Conservation (phyloP, 2,113 vertebrate genomes). For the Saguinus imperator region DNA sequence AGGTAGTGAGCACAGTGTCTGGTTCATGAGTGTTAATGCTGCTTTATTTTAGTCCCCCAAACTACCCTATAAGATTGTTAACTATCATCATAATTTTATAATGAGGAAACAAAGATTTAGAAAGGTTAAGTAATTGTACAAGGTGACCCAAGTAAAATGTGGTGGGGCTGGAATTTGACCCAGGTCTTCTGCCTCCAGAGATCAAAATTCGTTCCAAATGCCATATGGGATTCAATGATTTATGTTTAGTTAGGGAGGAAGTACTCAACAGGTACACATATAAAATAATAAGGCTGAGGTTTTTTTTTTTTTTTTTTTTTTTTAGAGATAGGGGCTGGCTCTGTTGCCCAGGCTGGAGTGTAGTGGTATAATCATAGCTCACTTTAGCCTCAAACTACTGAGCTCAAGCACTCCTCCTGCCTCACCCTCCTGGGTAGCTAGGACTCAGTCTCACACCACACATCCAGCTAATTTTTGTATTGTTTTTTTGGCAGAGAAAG, state of each 20-base stretch:
- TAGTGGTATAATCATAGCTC: too few species aligned
- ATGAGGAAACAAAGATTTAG: constrained; percentile 37
- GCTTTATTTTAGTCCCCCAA: constrained; percentile 13
- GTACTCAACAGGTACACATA: background rate
- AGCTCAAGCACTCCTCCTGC: too few species aligned
- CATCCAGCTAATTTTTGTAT: too few species aligned
- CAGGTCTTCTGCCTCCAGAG: background rate
- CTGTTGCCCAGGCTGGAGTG: too few species aligned
- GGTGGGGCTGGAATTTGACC: background rate
- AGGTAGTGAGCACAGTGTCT: background rate
- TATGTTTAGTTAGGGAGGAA: background rate
- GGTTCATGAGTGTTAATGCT: background rate
- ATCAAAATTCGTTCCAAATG: background rate
- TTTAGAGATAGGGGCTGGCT: background rate
- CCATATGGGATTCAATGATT: background rate
- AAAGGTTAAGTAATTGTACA: constrained; percentile 1
- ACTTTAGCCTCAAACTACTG: too few species aligned
- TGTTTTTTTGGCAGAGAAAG: too few species aligned
- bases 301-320: background rate
- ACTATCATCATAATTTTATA: background rate
- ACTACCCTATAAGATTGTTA: background rate
- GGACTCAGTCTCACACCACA: too few species aligned
- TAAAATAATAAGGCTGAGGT: background rate
- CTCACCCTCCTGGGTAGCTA: too few species aligned
- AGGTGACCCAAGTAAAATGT: background rate